These are phyloP conservation scores for Sceliomorpha sp. DNA, from an alignment of 2,888 invertebrate species.

Conservation along the genomic window DNA sequence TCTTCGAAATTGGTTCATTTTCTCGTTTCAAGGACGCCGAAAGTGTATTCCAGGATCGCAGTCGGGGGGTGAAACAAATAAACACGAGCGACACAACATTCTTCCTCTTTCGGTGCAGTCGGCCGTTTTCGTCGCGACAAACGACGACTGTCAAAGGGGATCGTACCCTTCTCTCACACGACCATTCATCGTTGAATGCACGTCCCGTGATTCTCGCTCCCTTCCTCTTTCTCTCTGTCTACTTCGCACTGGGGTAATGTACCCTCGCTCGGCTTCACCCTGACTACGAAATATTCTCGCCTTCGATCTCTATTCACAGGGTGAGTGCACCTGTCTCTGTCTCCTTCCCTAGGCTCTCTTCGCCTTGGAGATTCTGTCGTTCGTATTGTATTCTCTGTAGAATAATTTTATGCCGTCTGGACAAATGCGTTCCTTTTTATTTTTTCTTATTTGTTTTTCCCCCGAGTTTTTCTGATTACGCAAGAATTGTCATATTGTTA, in stretches of 20 bases:
- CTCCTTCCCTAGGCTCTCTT: too few relatives aligned
- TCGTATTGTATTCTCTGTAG: too few relatives aligned
- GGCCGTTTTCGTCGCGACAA: slow-evolving; percentile 9
- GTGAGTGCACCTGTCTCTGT: too few relatives aligned
- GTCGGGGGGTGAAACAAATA: too few relatives aligned
- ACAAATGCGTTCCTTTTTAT: too few relatives aligned
- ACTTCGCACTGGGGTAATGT: background rate
- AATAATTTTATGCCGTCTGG: too few relatives aligned
- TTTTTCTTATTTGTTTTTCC: too few relatives aligned
- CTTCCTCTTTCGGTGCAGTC: background rate
- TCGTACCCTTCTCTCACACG: slow-evolving; percentile 2
- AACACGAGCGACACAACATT: too few relatives aligned
- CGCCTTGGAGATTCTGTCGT: too few relatives aligned
- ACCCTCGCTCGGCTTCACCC: too few relatives aligned
- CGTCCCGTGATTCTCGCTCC: slow-evolving; percentile 10
- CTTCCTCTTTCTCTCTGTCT: background rate
- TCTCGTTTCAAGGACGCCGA: slow-evolving; percentile 22
- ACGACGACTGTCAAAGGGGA: slow-evolving; percentile 20
- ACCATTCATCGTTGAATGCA: slow-evolving; percentile 17
- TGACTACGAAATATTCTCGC: slow-evolving; percentile 1
- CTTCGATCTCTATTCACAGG: background rate
- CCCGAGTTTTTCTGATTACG: too few relatives aligned
- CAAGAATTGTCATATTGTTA: too few relatives aligned
- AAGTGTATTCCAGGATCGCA: background rate
- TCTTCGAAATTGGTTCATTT: slow-evolving; percentile 20